phyloP scores from a whole-genome alignment of 2,797 vertebrate species.

The Enteromius radiatus region DNA sequence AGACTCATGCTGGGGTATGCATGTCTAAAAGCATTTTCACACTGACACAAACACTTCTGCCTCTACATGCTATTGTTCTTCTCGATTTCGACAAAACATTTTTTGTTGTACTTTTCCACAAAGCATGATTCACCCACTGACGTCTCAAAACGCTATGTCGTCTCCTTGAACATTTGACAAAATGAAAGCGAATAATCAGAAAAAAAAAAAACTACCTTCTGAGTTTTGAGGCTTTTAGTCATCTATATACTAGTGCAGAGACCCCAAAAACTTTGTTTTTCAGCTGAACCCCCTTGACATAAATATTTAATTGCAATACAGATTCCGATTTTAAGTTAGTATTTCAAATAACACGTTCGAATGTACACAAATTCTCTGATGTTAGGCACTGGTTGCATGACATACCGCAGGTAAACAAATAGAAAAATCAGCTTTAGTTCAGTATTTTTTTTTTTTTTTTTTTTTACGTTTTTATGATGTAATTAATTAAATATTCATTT shows the following conservation, averaged over 20 bases:
- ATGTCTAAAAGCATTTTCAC: constrained; percentile 39
- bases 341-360: background rate
- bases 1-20: background rate
- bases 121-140: constrained; percentile 29
- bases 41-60: constrained; percentile 52
- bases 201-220: background rate
- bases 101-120: constrained; percentile 39
- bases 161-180: background rate
- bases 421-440: no score
- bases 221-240: constrained; percentile 4
- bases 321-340: background rate
- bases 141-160: background rate
- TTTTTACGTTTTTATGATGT: background rate
- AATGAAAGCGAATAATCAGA: background rate
- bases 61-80: constrained; percentile 34
- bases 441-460: background rate
- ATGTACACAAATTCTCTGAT: background rate
- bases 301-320: background rate
- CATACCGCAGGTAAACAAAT: background rate
- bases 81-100: constrained; percentile 41
- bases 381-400: background rate
- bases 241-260: background rate
- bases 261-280: background rate
- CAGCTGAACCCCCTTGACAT: background rate
- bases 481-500: background rate